A percentile compares a stretch with the other conserved stretches of the same genome.
Evolutionary conservation across 35 echinoderm and acorn worm genomes (phyloP).

Genomic region (Anneissia japonica): DNA sequence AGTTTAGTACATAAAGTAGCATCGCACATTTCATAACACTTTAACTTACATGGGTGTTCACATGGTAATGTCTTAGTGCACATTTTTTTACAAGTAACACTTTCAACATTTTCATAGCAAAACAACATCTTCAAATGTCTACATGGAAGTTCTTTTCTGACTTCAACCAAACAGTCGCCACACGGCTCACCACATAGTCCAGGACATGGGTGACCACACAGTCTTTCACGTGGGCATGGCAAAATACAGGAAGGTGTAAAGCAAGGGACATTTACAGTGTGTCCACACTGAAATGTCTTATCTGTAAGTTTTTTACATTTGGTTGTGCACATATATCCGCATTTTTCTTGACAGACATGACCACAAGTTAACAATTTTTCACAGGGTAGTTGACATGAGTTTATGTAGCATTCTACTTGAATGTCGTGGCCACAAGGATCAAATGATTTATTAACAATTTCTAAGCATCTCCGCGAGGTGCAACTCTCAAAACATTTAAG

Average conservation of each 20-base stretch:
- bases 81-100: neutral
- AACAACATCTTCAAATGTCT: neutral
- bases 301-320: neutral
- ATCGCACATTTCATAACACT: neutral
- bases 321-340: neutral
- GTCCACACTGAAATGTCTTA: neutral
- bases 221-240: neutral
- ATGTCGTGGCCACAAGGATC: neutral
- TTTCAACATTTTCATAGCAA: neutral
- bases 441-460: neutral
- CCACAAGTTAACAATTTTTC: neutral
- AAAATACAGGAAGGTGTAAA: neutral
- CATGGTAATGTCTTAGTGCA: neutral
- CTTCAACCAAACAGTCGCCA: neutral
- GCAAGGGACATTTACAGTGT: neutral
- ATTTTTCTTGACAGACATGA: neutral
- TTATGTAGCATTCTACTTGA: neutral
- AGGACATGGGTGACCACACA: conserved; percentile 2
- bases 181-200: neutral
- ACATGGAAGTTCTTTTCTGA: neutral
- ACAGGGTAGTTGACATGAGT: neutral
- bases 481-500: neutral
- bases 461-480: neutral
- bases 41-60: neutral
- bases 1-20: neutral